Evolutionary conservation across 2,797 vertebrate species (phyloP).

Genomic region (Gallinago solitaria): DNA sequence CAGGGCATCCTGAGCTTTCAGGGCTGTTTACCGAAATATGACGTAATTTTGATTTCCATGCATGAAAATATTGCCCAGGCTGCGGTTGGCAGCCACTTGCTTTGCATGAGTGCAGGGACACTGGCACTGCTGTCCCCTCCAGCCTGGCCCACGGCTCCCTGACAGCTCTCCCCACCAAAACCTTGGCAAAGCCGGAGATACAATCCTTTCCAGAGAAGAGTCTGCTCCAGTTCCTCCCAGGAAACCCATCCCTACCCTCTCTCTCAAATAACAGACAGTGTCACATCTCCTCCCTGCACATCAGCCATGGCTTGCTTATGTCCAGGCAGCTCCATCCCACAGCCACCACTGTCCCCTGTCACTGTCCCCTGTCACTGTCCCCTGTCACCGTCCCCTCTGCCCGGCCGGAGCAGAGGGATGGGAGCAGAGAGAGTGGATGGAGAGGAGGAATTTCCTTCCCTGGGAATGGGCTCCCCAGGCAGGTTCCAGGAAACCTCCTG

Average conservation of each 20-base stretch:
- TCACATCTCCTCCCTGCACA: not conserved
- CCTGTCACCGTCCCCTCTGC: not conserved
- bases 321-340: not conserved
- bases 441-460: conserved; percentile 48
- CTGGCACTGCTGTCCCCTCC: not conserved
- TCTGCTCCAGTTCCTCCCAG: not conserved
- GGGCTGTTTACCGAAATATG: not conserved
- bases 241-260: conserved; percentile 27
- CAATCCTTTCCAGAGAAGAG: not conserved
- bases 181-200: not conserved
- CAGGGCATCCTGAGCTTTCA: not conserved
- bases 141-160: not conserved
- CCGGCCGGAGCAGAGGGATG: not conserved
- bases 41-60: accelerated
- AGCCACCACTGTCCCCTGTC: not conserved
- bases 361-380: not conserved
- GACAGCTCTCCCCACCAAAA: not conserved
- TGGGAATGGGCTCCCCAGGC: not conserved
- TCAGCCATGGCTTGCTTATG: not conserved
- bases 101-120: accelerated
- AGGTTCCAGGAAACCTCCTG: conserved; percentile 49
- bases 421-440: not conserved
- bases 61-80: not conserved
- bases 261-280: not conserved
- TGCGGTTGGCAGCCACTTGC: not conserved